Percentiles rank a stretch among this genome's conserved stretches.
phyloP scores from a whole-genome alignment of 2,888 invertebrate genomes.

The Thumatha senex region DNA sequence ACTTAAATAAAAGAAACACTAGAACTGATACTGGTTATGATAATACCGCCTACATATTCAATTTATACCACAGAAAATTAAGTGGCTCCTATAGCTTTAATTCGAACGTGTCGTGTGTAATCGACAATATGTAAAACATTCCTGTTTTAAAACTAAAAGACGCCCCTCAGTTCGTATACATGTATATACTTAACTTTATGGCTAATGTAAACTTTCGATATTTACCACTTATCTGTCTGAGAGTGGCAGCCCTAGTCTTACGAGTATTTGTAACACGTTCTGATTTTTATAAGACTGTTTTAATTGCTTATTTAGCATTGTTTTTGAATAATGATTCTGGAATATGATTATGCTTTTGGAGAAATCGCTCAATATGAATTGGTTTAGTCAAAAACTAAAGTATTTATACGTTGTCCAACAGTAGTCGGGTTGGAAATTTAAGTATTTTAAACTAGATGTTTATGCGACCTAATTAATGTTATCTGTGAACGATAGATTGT shows the following conservation, averaged over 20 bases:
- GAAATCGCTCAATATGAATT: conserved; percentile 37
- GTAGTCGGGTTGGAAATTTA: conserved; percentile 26
- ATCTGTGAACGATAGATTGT: conserved; percentile 43
- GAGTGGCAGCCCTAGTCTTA: conserved; percentile 63
- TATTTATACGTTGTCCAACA: conserved; percentile 34
- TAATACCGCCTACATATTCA: conserved; percentile 34
- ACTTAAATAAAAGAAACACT: conserved; percentile 13
- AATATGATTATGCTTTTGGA: conserved; percentile 22
- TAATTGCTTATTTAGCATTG: conserved; percentile 30
- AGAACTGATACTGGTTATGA: conserved; percentile 21
- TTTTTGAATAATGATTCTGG: conserved; percentile 9
- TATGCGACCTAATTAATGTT: conserved; percentile 57
- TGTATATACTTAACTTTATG: conserved; percentile 45
- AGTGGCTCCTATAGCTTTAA: conserved; percentile 38
- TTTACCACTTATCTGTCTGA: conserved; percentile 49
- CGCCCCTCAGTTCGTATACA: conserved; percentile 51
- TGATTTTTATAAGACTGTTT: conserved; percentile 71
- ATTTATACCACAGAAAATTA: conserved; percentile 21
- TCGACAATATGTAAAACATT: conserved; percentile 43
- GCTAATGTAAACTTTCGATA: conserved; percentile 51
- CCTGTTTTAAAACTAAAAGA: conserved; percentile 50
- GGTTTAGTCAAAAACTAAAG: conserved; percentile 35
- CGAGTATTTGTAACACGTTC: conserved; percentile 55
- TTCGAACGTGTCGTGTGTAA: conserved; percentile 27
- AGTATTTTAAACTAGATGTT: conserved; percentile 54